Evolutionary conservation across 1,140 invertebrate genomes (phyloP).

Genomic region (Anastrepha ludens): DNA sequence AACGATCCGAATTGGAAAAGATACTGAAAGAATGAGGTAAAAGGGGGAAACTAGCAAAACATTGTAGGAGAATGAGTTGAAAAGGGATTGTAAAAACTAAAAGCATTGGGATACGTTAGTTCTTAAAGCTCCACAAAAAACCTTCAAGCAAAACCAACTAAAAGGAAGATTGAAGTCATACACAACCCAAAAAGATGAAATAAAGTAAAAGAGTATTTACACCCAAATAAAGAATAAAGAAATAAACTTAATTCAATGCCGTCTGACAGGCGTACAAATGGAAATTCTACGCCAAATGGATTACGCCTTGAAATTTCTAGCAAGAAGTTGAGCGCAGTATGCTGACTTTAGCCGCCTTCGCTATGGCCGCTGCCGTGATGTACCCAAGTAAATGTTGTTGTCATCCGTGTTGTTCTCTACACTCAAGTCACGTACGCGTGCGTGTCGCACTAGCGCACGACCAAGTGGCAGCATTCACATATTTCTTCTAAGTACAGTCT

Average conservation of each 20-base stretch:
- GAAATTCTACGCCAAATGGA: conserved; percentile 49
- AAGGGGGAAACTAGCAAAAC: too few species aligned
- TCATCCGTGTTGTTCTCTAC: background rate
- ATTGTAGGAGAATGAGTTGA: too few species aligned
- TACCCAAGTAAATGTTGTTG: background rate
- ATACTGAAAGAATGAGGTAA: too few species aligned
- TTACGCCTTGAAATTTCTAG: background rate
- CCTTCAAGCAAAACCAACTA: too few species aligned
- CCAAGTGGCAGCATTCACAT: background rate
- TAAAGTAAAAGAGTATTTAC: conserved; percentile 7
- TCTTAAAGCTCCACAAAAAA: too few species aligned
- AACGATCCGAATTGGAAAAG: too few species aligned
- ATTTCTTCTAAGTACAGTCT: background rate
- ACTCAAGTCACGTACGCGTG: conserved; percentile 50
- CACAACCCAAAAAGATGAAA: too few species aligned
- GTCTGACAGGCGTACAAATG: conserved; percentile 51
- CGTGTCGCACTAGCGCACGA: conserved; percentile 41
- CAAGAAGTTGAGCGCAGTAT: background rate
- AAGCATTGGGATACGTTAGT: too few species aligned
- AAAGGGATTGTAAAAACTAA: too few species aligned
- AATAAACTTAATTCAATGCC: conserved; percentile 38
- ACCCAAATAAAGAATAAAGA: conserved; percentile 48
- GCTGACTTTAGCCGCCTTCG: background rate
- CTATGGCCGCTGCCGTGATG: background rate
- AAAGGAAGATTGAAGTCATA: too few species aligned